Percentiles rank a stretch among this genome's conserved stretches.
phyloP scores from a whole-genome alignment of 2,113 vertebrate genomes.

The Paracyprichromis sp. region DNA sequence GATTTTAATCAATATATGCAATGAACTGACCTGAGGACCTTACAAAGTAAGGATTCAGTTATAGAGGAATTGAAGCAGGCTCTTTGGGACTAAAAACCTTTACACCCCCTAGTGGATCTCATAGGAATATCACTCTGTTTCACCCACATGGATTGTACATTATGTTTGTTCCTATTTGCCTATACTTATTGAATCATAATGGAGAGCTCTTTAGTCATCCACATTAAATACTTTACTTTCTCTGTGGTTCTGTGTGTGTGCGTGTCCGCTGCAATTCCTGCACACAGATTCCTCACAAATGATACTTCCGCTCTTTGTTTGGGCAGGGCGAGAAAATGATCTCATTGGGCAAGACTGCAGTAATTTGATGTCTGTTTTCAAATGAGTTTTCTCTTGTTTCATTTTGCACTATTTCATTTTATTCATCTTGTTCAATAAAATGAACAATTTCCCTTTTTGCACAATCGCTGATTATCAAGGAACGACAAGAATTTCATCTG shows the following conservation, averaged over 20 bases:
- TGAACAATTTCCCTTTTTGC: background rate
- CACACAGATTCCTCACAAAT: constrained; percentile 1
- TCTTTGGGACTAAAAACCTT: constrained; percentile 30
- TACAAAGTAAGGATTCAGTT: background rate
- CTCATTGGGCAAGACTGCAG: constrained; percentile 23
- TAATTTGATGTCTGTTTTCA: constrained; percentile 38
- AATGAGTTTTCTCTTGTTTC: constrained; percentile 41
- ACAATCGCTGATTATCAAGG: background rate
- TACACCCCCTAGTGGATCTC: constrained; percentile 64
- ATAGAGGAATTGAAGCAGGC: background rate
- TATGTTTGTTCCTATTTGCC: background rate
- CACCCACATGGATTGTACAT: background rate
- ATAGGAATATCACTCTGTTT: background rate
- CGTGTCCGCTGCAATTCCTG: background rate
- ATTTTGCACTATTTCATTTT: background rate
- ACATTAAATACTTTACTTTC: background rate
- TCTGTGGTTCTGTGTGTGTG: background rate
- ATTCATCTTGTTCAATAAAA: constrained; percentile 33
- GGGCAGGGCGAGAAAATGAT: background rate
- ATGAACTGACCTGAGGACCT: background rate
- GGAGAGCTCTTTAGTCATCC: background rate
- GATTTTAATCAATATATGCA: background rate
- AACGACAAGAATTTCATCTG: constrained; percentile 1
- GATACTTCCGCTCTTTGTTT: constrained; percentile 10
- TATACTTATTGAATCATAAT: background rate